These are phyloP conservation scores for Drosophila cardini DNA, from an alignment of 1,140 invertebrate species.

Conservation along the genomic window DNA sequence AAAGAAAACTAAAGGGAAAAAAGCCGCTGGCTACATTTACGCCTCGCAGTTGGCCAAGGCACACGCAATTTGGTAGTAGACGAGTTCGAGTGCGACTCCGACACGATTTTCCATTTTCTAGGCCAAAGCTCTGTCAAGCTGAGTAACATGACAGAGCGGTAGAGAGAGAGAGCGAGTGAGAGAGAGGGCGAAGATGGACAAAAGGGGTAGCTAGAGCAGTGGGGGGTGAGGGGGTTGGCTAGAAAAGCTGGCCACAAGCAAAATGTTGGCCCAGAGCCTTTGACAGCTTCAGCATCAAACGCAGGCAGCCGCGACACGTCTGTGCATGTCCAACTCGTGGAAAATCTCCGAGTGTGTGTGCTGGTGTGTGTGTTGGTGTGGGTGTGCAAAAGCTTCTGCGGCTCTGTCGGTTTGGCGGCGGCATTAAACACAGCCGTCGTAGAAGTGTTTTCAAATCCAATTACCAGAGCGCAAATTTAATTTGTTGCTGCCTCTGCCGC, in stretches of 20 bases:
- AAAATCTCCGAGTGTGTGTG: slow-evolving; percentile 39
- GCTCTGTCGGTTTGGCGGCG: slow-evolving; percentile 54
- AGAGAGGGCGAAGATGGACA: not conserved
- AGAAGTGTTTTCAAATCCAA: slow-evolving; percentile 83
- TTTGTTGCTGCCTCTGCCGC: slow-evolving; percentile 58
- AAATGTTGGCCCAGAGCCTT: slow-evolving; percentile 61
- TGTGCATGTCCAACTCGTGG: slow-evolving; percentile 57
- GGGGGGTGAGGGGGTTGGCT: not conserved
- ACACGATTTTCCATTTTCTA: slow-evolving; percentile 65
- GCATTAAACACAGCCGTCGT: slow-evolving; percentile 78
- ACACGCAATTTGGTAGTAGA: slow-evolving; percentile 21
- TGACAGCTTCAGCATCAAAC: slow-evolving; percentile 47
- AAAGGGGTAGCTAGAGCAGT: not conserved
- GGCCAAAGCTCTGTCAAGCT: slow-evolving; percentile 71
- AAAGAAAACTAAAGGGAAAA: not conserved
- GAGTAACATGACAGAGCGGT: slow-evolving; percentile 24
- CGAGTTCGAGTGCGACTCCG: slow-evolving; percentile 24
- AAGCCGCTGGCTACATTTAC: slow-evolving; percentile 16
- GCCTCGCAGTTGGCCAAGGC: slow-evolving; percentile 43
- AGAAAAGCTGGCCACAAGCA: slow-evolving; percentile 45
- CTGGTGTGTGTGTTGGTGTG: slow-evolving; percentile 24
- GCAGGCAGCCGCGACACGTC: slow-evolving; percentile 36
- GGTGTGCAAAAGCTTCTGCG: slow-evolving; percentile 67
- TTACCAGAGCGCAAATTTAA: slow-evolving; percentile 81
- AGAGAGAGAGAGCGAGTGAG: not conserved